Conservation (phyloP, 2,888 invertebrate species). For the Acronicta aceris region DNA sequence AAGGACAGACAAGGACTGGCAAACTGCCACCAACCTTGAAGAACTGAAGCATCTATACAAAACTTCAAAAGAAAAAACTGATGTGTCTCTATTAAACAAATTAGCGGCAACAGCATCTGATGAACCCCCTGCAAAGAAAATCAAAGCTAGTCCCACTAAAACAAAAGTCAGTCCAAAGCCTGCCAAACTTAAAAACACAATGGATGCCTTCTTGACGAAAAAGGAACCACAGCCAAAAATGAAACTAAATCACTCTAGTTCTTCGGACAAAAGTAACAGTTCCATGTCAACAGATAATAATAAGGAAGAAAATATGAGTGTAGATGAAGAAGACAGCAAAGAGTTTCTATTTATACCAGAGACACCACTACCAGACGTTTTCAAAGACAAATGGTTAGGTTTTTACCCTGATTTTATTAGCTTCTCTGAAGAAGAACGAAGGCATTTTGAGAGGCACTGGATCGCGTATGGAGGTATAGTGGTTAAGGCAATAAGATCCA, state of each 20-base stretch:
- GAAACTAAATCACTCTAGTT: conserved; percentile 16
- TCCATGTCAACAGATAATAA: conserved; percentile 5
- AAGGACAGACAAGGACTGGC: conserved; percentile 95
- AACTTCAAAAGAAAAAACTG: conserved; percentile 91
- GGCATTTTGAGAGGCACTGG: conserved; percentile 89
- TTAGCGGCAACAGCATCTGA: conserved; percentile 72
- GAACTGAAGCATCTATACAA: conserved; percentile 92
- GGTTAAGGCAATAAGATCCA: conserved; percentile 72
- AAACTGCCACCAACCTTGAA: conserved; percentile 94
- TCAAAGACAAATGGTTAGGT: conserved; percentile 74
- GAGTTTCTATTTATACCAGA: conserved; percentile 63
- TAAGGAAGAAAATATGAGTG: conserved; percentile 37
- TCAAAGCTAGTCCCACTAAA: conserved; percentile 71
- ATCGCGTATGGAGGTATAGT: conserved; percentile 90
- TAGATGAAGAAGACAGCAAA: conserved; percentile 45
- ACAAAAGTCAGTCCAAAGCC: conserved; percentile 58
- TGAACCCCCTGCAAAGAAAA: conserved; percentile 70
- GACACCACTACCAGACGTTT: conserved; percentile 78
- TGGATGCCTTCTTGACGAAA: conserved; percentile 44
- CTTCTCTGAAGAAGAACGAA: conserved; percentile 76
- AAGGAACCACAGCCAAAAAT: conserved; percentile 34
- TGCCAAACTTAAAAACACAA: conserved; percentile 30
- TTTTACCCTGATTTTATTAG: conserved; percentile 85
- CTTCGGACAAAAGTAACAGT: conserved; percentile 13
- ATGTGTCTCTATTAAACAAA: conserved; percentile 88